Base-by-base conservation (phyloP, 2,888 invertebrate genomes). In the Thyatira batis region DNA sequence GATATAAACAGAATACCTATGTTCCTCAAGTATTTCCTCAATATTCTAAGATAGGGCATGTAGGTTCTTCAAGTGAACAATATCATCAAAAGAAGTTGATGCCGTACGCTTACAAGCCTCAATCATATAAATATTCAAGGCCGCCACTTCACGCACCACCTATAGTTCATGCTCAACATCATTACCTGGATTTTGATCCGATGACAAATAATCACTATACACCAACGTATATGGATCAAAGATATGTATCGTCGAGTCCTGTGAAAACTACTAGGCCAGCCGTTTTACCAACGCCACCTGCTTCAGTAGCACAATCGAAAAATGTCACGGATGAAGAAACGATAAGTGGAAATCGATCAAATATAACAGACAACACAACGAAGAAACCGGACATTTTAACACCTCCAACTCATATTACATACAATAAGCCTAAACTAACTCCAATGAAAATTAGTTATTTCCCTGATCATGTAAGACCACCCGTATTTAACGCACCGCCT, bases 401-500 rank as follows among this genome's bases (percentile, higher is more conserved):
- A 1, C 61, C 62, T 20, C 73, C 79, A 17, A 39, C 39, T 17
- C 39, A 17, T 51, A 85, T 80, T 66, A 69, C 66, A 13, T 74
- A 82, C 48, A 73, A 65, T 23, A 84, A 79, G 63, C 70, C 78
- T 33, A 80, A 76, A 61, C 76, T 73, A 25, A 57, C 73, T 6
- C 73, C 80, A 28, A 66, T 73, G 46, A 90, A 87, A 70, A 62
- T 80, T 1, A 86, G 73, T 57, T 85, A 88, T 57, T 80, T 84
- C 55, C 69, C 81, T 2, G 89, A 90, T 10, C 83, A 85, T 48
- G 77, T 90, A 39, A 78, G 92, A 55, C 89, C 90, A 3, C 91
- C 91, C 3, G 77, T 92, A 10, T 91, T 86, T 59, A 91, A 86
- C 62, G 89, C 92, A 10, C 92, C 91, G 0, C 92, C 91, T 0